Evolutionary conservation across 1,140 invertebrate species (phyloP), one percentile per base, ranked within the genome.

Genomic region (Pseudomyrmex pallidus): DNA sequence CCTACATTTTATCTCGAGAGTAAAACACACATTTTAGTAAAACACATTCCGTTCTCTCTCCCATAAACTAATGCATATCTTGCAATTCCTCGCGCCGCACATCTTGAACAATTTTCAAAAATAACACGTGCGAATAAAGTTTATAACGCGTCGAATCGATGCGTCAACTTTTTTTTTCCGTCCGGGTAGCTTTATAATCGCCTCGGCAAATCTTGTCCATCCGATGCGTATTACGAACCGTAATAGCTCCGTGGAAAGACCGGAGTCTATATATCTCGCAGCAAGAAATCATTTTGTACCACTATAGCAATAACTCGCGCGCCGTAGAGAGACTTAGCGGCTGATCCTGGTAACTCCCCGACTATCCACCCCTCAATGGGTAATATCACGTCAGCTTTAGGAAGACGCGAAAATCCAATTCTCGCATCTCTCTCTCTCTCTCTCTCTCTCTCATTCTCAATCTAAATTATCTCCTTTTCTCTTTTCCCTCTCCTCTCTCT

Each of bases 311-410:
- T 80, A 80, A 72, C 76, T 80, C 54, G 44, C 66, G 54, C 66
- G 44, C 48, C 44, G 76, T 80, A 72, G 66, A 80, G n/a, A 22
- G 76, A 72, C 54, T 80, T 80, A 80, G 56, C 76, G 72, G 76
- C 76, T 80, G 76, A 80, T 80, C 56, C 76, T 80, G 44, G 52
- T 78, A 80, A 80, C 76, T 72, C 76, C 13, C 64, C 44, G 44
- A 78, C 13, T 78, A 44, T 44, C 64, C 76, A 48, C 52, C 66
- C 76, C 66, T 80, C 66, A 56, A 80, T 80, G 66, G 76, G 70
- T 80, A 72, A 80, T 80, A 80, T 80, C 76, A 80, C 66, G 56
- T 80, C 76, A 80, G 76, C 76, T 80, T 80, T 80, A 80, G 76
- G 76, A 54, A 80, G 66, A 80, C 66, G 76, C 76, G 76, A 80